Base-by-base conservation (phyloP, 2,888 invertebrate genomes). In the Kryphioiulus occultus region DNA sequence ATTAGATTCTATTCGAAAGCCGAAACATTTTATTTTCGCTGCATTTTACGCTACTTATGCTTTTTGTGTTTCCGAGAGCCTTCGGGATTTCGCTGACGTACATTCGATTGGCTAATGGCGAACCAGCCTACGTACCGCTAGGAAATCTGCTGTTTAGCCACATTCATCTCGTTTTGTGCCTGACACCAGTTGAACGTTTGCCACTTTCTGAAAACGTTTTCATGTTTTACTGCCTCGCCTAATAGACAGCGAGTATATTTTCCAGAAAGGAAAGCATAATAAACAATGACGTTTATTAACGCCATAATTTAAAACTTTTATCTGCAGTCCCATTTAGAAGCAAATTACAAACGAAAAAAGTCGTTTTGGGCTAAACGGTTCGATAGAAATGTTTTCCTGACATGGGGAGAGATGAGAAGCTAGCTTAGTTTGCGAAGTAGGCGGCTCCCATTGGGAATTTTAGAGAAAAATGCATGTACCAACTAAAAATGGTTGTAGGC, bases 171-270 rank as follows among this genome's bases (percentile, higher is more conserved):
- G 15, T 78, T 78, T 78, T 2, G 30, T 0, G 30, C 78, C 78
- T 78, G 30, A 30, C 78, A 78, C 78, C 30, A 17, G 78, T 78
- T 78, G 78, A 78, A 30, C 78, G 78, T 78, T 78, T 78, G 12
- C 78, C 78, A 78, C 78, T 30, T 78, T 78, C 78, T 78, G 78
- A 78, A 78, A 78, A 78, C 78, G 78, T 78, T 78, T 78, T 30
- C 78, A 30, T 78, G 78, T 78, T 78, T 78, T 78, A 78, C 30
- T 78, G 78, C 78, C 78, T 0, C 78, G 26, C 15, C 78, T 78
- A 78, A 78, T 78, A 30, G 78, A 26, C 3, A 3, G 30, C 26
- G 78, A 78, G 26, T 78, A 78, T 78, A 78, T 78, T 78, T 78
- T 78, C 78, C 15, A 30, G 15, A 68, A 68, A 78, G 78, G 78